A percentile compares a stretch with the other conserved stretches of the same genome.
phyloP scores from a whole-genome alignment of 2,888 invertebrate genomes.

The Muscina levida region DNA sequence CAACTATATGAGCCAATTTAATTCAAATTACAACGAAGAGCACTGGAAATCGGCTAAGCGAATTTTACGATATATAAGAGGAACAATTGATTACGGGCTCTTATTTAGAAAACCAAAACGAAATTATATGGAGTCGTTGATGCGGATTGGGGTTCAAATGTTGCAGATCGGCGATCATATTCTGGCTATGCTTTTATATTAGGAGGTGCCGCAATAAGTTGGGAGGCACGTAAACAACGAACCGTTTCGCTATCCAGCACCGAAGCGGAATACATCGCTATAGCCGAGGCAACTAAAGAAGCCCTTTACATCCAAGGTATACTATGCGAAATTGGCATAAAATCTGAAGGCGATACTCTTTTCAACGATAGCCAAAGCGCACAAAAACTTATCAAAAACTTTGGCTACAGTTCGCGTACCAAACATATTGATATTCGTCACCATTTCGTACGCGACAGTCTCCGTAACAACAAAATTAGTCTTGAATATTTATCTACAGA shows the following conservation, averaged over 20 bases:
- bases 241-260: conserved; percentile 57
- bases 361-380: conserved; percentile 59
- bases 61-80: conserved; percentile 58
- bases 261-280: conserved; percentile 60
- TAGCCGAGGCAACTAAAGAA: conserved; percentile 60
- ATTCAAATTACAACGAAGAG: conserved; percentile 46
- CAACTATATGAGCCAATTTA: conserved; percentile 52
- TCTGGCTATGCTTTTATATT: conserved; percentile 58
- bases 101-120: conserved; percentile 24
- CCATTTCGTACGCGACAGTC: conserved; percentile 51
- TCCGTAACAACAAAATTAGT: conserved; percentile 37
- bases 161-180: conserved; percentile 56
- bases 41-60: too few relatives aligned
- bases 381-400: conserved; percentile 30
- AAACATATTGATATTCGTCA: conserved; percentile 46
- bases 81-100: conserved; percentile 49
- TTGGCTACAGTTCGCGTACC: conserved; percentile 45
- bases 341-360: conserved; percentile 38
- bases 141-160: conserved; percentile 61
- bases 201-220: conserved; percentile 52
- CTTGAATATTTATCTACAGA: conserved; percentile 61
- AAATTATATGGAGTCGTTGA: conserved; percentile 51
- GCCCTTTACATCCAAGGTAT: conserved; percentile 46
- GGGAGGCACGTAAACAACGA: conserved; percentile 62
- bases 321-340: conserved; percentile 42